Evolutionary conservation across 2,113 vertebrate genomes (phyloP).

Genomic region (Ctenodactylus gundi): DNA sequence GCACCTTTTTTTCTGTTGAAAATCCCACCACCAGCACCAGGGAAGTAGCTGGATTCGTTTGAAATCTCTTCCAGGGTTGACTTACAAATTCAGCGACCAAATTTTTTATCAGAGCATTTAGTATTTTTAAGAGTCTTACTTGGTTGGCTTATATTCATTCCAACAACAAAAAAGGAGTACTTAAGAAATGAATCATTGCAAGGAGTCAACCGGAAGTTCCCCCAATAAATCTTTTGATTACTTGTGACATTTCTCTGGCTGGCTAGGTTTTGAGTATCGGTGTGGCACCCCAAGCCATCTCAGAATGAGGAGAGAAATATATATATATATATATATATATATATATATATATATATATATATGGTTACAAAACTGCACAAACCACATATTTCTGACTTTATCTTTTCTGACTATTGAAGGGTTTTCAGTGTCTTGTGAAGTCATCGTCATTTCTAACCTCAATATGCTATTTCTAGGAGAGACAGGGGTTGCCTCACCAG

Average conservation of each 20-base stretch:
- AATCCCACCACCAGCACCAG: not conserved
- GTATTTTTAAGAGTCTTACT: constrained; percentile 25
- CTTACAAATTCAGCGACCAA: not conserved
- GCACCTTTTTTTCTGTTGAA: constrained; percentile 6
- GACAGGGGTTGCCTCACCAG: not conserved
- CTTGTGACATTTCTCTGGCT: not conserved
- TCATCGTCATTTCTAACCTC: not conserved
- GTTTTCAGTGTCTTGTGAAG: not conserved
- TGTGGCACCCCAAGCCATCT: not conserved
- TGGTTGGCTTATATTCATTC: constrained; percentile 18
- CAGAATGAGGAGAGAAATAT: not conserved
- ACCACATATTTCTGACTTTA: not conserved
- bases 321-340: no score
- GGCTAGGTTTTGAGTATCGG: not conserved
- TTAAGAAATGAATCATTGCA: constrained; percentile 1
- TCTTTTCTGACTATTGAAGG: not conserved
- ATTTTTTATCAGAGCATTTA: not conserved
- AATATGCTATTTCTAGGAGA: not conserved
- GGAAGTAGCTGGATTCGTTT: not conserved
- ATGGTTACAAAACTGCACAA: not conserved
- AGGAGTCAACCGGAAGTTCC: not conserved
- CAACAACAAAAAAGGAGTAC: not conserved
- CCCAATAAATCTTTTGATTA: constrained; percentile 17
- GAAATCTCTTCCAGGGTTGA: constrained; percentile 30
- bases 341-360: no score